Evolutionary conservation across 2,797 vertebrate species (phyloP).

Genomic region (Scolopax bukidnonensis): DNA sequence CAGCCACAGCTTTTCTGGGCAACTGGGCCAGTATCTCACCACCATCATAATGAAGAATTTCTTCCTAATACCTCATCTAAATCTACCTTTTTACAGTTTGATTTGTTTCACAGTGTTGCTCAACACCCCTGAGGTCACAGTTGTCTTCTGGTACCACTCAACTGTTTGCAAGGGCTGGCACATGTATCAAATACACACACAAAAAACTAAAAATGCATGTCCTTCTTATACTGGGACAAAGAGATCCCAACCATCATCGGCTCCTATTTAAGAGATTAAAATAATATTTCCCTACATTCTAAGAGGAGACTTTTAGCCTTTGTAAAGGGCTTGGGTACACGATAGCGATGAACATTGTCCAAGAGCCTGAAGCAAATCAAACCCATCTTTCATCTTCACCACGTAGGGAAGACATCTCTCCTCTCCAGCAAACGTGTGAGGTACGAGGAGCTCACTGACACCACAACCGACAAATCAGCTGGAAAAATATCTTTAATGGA

Average conservation of each 20-base stretch:
- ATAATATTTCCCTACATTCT: not conserved
- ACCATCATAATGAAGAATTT: not conserved
- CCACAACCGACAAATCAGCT: not conserved
- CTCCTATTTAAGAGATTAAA: not conserved
- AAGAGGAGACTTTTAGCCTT: not conserved
- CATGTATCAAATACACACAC: not conserved
- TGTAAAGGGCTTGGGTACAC: not conserved
- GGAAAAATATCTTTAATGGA: not conserved
- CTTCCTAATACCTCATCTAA: not conserved
- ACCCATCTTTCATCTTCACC: not conserved
- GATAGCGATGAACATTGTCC: not conserved
- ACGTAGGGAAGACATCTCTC: not conserved
- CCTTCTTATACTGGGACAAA: not conserved
- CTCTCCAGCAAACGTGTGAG: rapidly evolving
- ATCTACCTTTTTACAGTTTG: not conserved
- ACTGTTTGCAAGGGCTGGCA: not conserved
- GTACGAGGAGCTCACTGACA: not conserved
- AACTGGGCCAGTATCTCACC: not conserved
- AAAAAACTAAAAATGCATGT: not conserved
- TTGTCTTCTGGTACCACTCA: not conserved
- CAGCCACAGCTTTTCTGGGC: not conserved
- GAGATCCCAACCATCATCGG: not conserved
- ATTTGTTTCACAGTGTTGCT: not conserved
- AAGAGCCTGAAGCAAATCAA: not conserved
- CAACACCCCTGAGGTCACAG: not conserved